A percentile compares a stretch with the other conserved stretches of the same genome.
Conservation (phyloP, 2,113 vertebrate species). For the Mesembrinibis cayennensis region DNA sequence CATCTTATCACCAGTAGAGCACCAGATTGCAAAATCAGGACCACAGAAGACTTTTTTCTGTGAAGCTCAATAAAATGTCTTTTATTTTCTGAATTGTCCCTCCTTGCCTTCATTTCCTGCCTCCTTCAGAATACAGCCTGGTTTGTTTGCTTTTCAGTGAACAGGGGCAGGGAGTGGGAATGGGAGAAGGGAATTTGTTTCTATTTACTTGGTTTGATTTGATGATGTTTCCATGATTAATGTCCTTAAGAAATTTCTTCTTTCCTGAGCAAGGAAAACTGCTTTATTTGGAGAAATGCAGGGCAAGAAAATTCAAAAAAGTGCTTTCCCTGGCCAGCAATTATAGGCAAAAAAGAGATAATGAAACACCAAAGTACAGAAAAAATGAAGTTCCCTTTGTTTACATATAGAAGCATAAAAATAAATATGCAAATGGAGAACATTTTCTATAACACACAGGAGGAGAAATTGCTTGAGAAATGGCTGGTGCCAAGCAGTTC, state of each 20-base stretch:
- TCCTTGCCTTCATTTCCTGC: slow-evolving; percentile 20
- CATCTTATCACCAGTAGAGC: not conserved
- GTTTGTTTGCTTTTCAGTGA: slow-evolving; percentile 17
- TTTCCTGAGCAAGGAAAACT: not conserved
- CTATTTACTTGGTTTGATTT: not conserved
- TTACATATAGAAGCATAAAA: not conserved
- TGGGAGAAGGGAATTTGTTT: not conserved
- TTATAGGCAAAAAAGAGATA: not conserved
- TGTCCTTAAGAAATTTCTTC: not conserved
- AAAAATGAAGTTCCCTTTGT: not conserved
- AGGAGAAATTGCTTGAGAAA: not conserved
- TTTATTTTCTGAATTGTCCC: not conserved
- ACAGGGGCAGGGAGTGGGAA: not conserved
- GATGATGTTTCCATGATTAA: not conserved
- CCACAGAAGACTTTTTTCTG: not conserved
- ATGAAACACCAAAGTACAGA: not conserved
- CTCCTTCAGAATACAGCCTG: not conserved
- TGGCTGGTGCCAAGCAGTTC: not conserved
- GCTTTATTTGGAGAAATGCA: not conserved
- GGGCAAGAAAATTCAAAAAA: not conserved
- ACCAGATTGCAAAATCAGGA: not conserved
- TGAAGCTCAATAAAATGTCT: not conserved
- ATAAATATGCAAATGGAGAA: not conserved
- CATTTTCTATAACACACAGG: not conserved
- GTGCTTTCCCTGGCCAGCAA: not conserved